These are phyloP conservation scores for Megalonaias nervosa DNA, from an alignment of 1,140 invertebrate genomes.

Conservation along the genomic window DNA sequence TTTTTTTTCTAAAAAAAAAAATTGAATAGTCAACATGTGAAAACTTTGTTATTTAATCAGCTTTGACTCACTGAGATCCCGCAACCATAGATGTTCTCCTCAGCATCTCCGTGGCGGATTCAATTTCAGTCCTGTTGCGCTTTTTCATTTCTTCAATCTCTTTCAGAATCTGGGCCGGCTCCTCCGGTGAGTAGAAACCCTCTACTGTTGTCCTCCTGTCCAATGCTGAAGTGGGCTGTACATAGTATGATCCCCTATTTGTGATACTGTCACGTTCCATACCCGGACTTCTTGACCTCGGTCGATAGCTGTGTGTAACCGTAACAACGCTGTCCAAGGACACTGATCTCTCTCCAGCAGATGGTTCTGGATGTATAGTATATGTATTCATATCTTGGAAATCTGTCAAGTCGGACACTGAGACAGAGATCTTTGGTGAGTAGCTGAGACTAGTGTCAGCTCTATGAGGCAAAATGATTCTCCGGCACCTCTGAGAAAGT, in stretches of 20 bases:
- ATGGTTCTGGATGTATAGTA: too few species aligned
- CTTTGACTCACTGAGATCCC: constrained; percentile 23
- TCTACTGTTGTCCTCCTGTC: constrained; percentile 7
- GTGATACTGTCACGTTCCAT: background rate
- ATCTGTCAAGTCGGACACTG: constrained; percentile 7
- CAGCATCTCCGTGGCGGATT: constrained; percentile 18
- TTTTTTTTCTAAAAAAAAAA: background rate
- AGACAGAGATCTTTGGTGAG: constrained; percentile 13
- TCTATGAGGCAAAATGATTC: too few species aligned
- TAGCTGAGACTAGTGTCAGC: constrained; percentile 21
- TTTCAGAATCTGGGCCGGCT: constrained; percentile 14
- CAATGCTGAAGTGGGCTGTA: background rate
- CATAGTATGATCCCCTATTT: background rate
- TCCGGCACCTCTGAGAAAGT: background rate
- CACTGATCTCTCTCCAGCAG: too few species aligned
- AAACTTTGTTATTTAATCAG: constrained; percentile 1
- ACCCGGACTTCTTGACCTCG: background rate
- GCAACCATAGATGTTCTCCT: constrained; percentile 10
- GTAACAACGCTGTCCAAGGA: background rate
- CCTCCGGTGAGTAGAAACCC: constrained; percentile 16
- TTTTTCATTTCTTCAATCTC: constrained; percentile 20
- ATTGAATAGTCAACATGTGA: background rate
- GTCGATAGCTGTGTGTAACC: background rate
- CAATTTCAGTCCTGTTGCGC: background rate
- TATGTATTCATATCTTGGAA: too few species aligned